Base-by-base conservation (phyloP, 2,113 vertebrate species). In the Corythoichthys intestinalis region DNA sequence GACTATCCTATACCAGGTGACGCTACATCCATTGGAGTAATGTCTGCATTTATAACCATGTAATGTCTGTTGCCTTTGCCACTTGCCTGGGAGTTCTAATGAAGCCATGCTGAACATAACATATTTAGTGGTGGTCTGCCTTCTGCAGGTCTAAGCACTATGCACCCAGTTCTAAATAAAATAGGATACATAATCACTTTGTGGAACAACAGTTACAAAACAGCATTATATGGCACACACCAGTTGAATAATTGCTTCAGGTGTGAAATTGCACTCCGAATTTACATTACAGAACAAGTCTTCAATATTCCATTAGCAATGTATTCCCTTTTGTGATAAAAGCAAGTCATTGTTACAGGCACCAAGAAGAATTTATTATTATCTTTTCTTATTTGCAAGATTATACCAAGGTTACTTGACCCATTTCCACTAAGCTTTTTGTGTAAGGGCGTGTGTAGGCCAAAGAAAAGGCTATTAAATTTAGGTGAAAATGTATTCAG, bases 191-290 rank as follows among this genome's bases (percentile, higher is more conserved):
- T 78, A 78, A 86, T 86, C 73, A 71, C 73, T 67, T 58, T 66
- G 57, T 77, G 72, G 70, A 86, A 82, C 74, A 28, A 28, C 20
- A 28, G 20, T 28, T 28, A 28, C 20, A 79, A 85, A 87, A 83
- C 70, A 85, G 60, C 44, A 15, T 61, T 76, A 80, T 59, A 84
- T 85, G 83, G 76, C 83, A 79, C 70, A 82, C 62, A 64, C 37
- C 76, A 79, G 83, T 82, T 82, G 78, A 71, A 75, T 79, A 67
- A 83, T 73, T 44, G 69, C 82, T 79, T 89, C 82, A 86, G 83
- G 80, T 90, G 89, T 83, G 83, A 88, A 90, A 88, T 87, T 76
- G 77, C 12, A 50, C 66, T 83, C 70, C 61, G 66, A 60, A 67
- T 82, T 81, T 85, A 76, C 71, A 78, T 75, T 73, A 61, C 49